Conservation (phyloP, 2,888 invertebrate genomes). For the Dinocampus coccinellae region DNA sequence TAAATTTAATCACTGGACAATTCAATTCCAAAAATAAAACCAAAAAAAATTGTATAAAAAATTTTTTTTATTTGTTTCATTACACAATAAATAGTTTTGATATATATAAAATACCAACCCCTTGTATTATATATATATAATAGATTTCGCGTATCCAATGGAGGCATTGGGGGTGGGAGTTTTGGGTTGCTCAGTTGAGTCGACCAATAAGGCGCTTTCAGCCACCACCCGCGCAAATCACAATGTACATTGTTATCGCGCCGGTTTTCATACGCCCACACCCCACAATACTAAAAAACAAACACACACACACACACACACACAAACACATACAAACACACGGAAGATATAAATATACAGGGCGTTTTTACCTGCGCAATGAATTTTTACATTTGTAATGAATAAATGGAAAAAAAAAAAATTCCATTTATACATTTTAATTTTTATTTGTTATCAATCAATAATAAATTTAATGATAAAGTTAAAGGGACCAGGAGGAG, state of each 20-base stretch:
- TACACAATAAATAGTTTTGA: too few relatives aligned
- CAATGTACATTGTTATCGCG: conserved; percentile 69
- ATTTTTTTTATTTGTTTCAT: too few relatives aligned
- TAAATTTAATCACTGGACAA: too few relatives aligned
- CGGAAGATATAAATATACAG: background rate
- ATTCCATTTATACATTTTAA: too few relatives aligned
- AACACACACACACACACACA: background rate
- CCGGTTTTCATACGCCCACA: conserved; percentile 62
- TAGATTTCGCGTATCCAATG: conserved; percentile 52
- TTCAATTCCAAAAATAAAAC: too few relatives aligned
- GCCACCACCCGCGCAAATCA: conserved; percentile 68
- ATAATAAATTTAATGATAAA: too few relatives aligned
- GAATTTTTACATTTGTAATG: too few relatives aligned
- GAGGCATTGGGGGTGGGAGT: conserved; percentile 56
- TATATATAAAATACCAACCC: too few relatives aligned
- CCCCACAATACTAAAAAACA: conserved; percentile 41
- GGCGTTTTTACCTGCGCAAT: background rate
- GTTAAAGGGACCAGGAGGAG: too few relatives aligned
- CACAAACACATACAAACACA: background rate
- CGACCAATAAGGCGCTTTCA: conserved; percentile 59
- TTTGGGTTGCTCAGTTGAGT: conserved; percentile 39
- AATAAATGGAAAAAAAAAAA: too few relatives aligned
- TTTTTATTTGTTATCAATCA: too few relatives aligned
- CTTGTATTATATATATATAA: background rate
- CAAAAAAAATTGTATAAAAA: too few relatives aligned